Base-by-base conservation (phyloP, 2,797 vertebrate species). In the Cuculus canorus region DNA sequence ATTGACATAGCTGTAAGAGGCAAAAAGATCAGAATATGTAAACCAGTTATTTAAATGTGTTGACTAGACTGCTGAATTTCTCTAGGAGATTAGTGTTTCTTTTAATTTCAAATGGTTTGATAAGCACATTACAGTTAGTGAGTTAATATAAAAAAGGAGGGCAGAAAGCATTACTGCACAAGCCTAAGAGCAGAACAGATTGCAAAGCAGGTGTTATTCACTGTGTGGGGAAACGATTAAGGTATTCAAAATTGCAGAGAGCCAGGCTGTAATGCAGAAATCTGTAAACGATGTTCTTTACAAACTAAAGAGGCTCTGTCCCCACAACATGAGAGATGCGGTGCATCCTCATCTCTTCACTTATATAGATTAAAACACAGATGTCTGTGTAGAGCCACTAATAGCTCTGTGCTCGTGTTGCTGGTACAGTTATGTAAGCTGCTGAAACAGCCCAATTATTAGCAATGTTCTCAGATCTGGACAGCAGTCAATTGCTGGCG, bases 101-200 rank as follows among this genome's bases (percentile, higher is more conserved):
- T 93, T 83, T 79, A 71, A 86, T 92, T 93, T 92, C 79, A 93
- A 83, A 86, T 90, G 47, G 59, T 59, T 64, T 86, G 59, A 13
- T 88, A 82, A 95, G 64, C 80, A 84, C 21, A 35, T 79, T 84
- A 81, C 21, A 86, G 25, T 73, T 48, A 82, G 35, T 54, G n/a
- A 93, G 84, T 47, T 79, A 84, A 88, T n/a, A 35, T 32, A 8
- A 69, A 88, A 87, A 66, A 48, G 10, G 60, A 88, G 39, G 64
- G 25, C n/a, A 90, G 68, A 85, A 84, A 72, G 47, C n/a, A 84
- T 72, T 60, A 59, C 37, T 47, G 33, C 59, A 59, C 24, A 69
- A 59, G 39, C 63, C 41, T 41, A 71, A 63, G 7, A 86, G 48
- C 35, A 54, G 11, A 90, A 45, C 35, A 76, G 80, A 37, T 2